Percentiles rank a stretch among this genome's conserved stretches.
phyloP scores from a whole-genome alignment of 2,888 invertebrate genomes.

The Machimus atricapillus region DNA sequence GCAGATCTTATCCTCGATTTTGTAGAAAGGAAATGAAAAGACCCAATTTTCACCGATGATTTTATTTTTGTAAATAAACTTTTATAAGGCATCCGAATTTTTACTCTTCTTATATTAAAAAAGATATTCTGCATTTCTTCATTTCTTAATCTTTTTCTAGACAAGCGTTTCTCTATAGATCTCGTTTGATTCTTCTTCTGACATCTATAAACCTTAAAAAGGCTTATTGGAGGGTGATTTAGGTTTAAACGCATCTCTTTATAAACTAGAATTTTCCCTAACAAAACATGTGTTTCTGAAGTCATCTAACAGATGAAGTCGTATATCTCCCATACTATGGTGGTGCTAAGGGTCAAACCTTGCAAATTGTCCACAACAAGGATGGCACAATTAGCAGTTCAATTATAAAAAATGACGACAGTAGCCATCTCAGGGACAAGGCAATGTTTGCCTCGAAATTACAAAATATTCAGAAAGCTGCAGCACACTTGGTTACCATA shows the following conservation, averaged over 20 bases:
- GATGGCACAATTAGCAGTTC: conserved; percentile 65
- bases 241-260: neutral
- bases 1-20: conserved; percentile 72
- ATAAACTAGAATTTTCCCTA: neutral
- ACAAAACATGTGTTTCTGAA: neutral
- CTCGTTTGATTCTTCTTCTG: neutral
- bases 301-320: conserved; percentile 27
- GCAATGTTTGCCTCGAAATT: conserved; percentile 63
- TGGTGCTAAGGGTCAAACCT: conserved; percentile 73
- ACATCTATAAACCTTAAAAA: neutral
- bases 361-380: conserved; percentile 67
- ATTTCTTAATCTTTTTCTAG: neutral
- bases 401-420: conserved; percentile 55
- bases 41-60: neutral
- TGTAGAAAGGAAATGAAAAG: conserved; percentile 49
- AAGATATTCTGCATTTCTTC: neutral
- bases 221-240: neutral
- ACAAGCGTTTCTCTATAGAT: neutral
- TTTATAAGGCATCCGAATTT: neutral
- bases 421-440: conserved; percentile 48
- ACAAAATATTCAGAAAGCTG: conserved; percentile 67
- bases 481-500: conserved; percentile 67
- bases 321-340: conserved; percentile 72
- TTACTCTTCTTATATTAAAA: neutral
- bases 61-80: conserved; percentile 18